These are phyloP conservation scores for Torymus auratus DNA, from an alignment of 2,888 invertebrate species.

Conservation along the genomic window DNA sequence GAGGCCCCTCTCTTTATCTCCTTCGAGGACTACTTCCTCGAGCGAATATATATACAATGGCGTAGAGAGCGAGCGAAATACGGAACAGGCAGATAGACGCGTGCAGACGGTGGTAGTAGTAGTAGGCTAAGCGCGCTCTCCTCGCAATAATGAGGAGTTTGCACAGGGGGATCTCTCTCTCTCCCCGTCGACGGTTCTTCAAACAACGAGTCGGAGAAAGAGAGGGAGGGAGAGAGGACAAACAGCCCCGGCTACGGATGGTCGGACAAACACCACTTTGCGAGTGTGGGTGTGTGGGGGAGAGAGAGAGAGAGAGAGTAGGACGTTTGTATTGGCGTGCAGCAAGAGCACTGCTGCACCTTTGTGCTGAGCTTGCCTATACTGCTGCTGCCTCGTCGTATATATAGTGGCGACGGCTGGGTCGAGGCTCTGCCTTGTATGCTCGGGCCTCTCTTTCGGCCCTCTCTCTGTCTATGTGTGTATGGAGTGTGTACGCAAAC, in stretches of 20 bases:
- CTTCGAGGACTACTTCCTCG: background rate
- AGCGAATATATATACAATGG: background rate
- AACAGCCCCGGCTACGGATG: slow-evolving; percentile 72
- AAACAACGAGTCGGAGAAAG: slow-evolving; percentile 66
- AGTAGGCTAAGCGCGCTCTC: slow-evolving; percentile 58
- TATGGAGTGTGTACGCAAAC: too few relatives aligned
- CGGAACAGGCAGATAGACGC: too few relatives aligned
- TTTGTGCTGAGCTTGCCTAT: slow-evolving; percentile 12
- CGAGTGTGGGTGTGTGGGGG: slow-evolving; percentile 58
- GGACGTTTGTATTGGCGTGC: background rate
- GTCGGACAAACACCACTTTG: slow-evolving; percentile 69
- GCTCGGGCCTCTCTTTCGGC: too few relatives aligned
- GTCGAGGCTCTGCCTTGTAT: too few relatives aligned
- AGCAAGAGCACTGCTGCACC: background rate
- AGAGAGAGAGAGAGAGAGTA: background rate
- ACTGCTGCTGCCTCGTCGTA: too few relatives aligned
- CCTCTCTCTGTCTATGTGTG: too few relatives aligned
- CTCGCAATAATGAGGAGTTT: slow-evolving; percentile 75
- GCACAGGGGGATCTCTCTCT: slow-evolving; percentile 68
- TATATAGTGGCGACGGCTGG: too few relatives aligned
- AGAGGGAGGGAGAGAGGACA: slow-evolving; percentile 70
- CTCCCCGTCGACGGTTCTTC: slow-evolving; percentile 65
- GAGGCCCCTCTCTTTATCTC: background rate
- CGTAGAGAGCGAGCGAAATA: background rate
- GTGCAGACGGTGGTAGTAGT: background rate